Percentiles rank a stretch among this genome's conserved stretches.
Evolutionary conservation across 2,797 vertebrate genomes (phyloP).

Genomic region (Tenualosa thibaudeaui): DNA sequence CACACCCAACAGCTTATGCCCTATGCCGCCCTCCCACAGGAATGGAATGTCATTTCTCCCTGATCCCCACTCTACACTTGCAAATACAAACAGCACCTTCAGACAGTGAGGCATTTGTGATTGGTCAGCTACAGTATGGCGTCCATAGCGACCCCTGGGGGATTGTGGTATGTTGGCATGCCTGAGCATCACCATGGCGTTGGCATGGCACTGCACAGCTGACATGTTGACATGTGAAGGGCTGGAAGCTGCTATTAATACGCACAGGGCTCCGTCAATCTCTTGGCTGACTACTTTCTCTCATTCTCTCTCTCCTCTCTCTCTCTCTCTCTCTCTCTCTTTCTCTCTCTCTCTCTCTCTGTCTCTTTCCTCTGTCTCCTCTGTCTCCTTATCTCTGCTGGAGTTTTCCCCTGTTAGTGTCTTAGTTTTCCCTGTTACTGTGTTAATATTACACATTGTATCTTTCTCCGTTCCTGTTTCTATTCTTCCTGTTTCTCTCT

Average conservation of each 20-base stretch:
- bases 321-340: slow-evolving; percentile 10
- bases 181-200: slow-evolving; percentile 40
- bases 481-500: neutral
- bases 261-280: slow-evolving; percentile 28
- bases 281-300: neutral
- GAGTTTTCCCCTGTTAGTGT: too few relatives aligned
- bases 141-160: slow-evolving; percentile 8
- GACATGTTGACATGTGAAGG: slow-evolving; percentile 47
- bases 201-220: slow-evolving; percentile 50
- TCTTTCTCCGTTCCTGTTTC: neutral
- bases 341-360: neutral
- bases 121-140: neutral
- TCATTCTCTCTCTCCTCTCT: neutral
- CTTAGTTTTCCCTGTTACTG: neutral
- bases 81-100: neutral
- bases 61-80: neutral
- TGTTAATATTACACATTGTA: neutral
- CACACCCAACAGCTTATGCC: neutral
- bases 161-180: slow-evolving; percentile 40
- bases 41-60: neutral
- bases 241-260: slow-evolving; percentile 45
- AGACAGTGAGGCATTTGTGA: neutral
- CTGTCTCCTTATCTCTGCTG: neutral
- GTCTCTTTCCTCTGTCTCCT: slow-evolving; percentile 1
- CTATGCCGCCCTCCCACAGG: neutral